phyloP scores from a whole-genome alignment of 2,797 vertebrate species.

The Fundulus diaphanus region DNA sequence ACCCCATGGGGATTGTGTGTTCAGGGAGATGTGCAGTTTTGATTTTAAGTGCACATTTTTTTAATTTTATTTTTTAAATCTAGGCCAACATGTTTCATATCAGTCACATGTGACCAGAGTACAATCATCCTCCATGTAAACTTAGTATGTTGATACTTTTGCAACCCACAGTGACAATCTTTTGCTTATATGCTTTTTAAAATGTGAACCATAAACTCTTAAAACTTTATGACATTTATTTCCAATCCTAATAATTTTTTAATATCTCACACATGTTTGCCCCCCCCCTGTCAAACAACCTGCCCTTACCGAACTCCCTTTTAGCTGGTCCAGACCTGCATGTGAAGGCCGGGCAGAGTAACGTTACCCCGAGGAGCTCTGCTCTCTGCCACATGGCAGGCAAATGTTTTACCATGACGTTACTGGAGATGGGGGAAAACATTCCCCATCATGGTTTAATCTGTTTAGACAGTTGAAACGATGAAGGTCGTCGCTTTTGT shows the following conservation, averaged over 20 bases:
- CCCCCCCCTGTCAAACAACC: neutral
- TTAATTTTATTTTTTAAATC: no score
- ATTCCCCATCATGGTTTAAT: no score
- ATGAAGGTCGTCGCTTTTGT: neutral
- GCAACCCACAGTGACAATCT: neutral
- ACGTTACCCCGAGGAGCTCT: constrained; percentile 63
- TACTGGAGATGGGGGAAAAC: constrained; percentile 41
- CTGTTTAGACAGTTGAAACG: neutral
- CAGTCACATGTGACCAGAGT: neutral
- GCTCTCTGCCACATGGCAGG: constrained; percentile 76
- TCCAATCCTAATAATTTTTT: neutral
- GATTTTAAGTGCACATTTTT: no score
- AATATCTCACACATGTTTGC: no score
- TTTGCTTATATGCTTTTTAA: no score
- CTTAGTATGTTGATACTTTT: neutral
- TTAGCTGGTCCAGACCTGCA: constrained; percentile 49
- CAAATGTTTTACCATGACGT: constrained; percentile 71
- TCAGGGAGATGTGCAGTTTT: neutral
- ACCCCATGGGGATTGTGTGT: neutral
- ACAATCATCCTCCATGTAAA: neutral
- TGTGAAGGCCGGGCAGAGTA: constrained; percentile 71
- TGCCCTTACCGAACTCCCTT: neutral
- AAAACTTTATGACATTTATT: neutral
- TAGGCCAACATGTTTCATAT: neutral
- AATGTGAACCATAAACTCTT: neutral